These are phyloP conservation scores for Leucophenga maculata DNA, from an alignment of 2,888 invertebrate genomes.

Conservation along the genomic window DNA sequence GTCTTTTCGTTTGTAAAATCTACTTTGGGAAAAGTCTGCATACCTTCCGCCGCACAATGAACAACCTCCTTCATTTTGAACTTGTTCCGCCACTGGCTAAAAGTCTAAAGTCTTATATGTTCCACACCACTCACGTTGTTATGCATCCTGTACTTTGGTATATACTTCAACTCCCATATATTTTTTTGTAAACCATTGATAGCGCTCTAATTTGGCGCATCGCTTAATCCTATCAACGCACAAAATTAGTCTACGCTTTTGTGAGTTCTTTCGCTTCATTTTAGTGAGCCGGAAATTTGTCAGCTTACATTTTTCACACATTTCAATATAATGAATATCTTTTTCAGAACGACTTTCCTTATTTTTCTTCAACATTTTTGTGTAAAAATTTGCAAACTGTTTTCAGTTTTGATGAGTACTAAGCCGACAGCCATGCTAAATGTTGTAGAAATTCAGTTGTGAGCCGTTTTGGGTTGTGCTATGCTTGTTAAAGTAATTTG, in stretches of 20 bases:
- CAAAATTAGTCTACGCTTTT: conserved; percentile 38
- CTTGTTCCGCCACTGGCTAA: no score
- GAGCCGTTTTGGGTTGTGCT: neutral
- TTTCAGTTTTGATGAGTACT: neutral
- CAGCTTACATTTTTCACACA: conserved; percentile 63
- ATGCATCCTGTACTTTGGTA: no score
- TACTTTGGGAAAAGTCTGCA: no score
- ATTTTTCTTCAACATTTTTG: neutral
- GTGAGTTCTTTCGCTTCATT: conserved; percentile 1
- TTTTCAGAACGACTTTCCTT: neutral
- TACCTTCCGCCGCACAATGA: no score
- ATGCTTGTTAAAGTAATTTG: neutral
- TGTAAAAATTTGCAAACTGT: conserved; percentile 35
- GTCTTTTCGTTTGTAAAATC: no score
- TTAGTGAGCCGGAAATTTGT: conserved; percentile 52
- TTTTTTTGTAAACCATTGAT: conserved; percentile 6
- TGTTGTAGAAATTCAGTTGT: conserved; percentile 7
- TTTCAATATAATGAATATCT: conserved; percentile 39
- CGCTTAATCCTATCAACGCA: conserved; percentile 42
- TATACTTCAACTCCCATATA: no score
- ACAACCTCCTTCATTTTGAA: no score
- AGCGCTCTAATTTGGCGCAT: conserved; percentile 36
- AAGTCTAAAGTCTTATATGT: no score
- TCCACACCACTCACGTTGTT: no score
- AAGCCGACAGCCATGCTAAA: conserved; percentile 20